Conservation (phyloP, 2,888 invertebrate genomes). For the Tupiocoris notatus region DNA sequence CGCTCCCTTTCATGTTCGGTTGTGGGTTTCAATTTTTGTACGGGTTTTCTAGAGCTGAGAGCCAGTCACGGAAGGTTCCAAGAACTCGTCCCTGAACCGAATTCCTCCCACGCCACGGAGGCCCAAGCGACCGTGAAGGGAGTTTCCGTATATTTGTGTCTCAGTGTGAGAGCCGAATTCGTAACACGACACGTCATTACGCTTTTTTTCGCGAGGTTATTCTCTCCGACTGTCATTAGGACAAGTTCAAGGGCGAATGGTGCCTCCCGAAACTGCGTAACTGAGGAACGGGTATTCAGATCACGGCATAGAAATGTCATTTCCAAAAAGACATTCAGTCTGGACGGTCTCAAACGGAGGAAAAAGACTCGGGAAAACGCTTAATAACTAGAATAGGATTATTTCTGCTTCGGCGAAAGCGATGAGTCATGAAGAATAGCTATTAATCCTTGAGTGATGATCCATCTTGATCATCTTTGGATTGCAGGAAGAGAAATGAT, state of each 20-base stretch:
- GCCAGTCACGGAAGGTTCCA: constrained; percentile 25
- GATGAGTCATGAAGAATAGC: no score
- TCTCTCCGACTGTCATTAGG: constrained; percentile 12
- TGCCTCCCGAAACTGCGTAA: not conserved
- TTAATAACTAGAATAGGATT: no score
- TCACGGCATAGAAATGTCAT: no score
- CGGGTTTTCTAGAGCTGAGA: not conserved
- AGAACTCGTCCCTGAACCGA: constrained; percentile 22
- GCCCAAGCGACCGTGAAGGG: not conserved
- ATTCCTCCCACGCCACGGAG: not conserved
- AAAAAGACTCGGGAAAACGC: no score
- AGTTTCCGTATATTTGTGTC: not conserved
- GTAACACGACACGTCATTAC: not conserved
- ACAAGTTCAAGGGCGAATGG: constrained; percentile 20
- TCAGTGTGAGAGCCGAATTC: not conserved
- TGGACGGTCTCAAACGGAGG: no score
- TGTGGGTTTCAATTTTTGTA: not conserved
- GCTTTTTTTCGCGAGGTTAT: not conserved
- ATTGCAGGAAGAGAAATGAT: no score
- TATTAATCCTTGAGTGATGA: no score
- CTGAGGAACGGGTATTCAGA: no score
- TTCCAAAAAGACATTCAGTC: no score
- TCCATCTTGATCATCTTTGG: no score
- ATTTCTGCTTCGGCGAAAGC: no score
- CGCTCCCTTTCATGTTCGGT: not conserved